phyloP scores from a whole-genome alignment of 2,888 invertebrate genomes.

The Polydrusus tereticollis region DNA sequence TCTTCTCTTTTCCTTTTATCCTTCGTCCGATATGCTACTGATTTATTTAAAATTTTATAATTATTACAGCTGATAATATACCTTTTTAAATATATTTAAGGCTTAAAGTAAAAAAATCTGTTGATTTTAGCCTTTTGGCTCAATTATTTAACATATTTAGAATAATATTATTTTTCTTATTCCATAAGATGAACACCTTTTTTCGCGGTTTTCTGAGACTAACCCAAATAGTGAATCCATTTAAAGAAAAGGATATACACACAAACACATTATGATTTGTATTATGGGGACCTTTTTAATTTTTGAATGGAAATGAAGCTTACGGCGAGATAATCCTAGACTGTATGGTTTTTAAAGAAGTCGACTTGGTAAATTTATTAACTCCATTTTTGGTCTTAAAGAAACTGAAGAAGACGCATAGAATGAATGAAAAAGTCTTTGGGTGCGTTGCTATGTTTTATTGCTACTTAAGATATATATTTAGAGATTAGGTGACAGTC shows the following conservation, averaged over 20 bases:
- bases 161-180: too few species aligned
- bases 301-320: slow-evolving; percentile 39
- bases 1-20: too few species aligned
- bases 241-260: slow-evolving; percentile 56
- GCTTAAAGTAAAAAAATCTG: too few species aligned
- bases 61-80: too few species aligned
- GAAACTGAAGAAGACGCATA: slow-evolving; percentile 11
- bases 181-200: too few species aligned
- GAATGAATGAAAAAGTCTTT: slow-evolving; percentile 5
- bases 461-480: slow-evolving; percentile 19
- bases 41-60: too few species aligned
- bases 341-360: slow-evolving; percentile 44
- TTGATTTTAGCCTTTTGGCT: too few species aligned
- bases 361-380: slow-evolving; percentile 42
- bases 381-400: slow-evolving; percentile 27
- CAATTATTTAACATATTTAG: too few species aligned
- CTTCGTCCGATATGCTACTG: too few species aligned
- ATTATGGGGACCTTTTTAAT: slow-evolving; percentile 47
- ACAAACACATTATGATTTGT: slow-evolving; percentile 60
- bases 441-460: background rate
- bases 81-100: too few species aligned
- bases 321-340: slow-evolving; percentile 40
- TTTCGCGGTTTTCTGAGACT: too few species aligned
- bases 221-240: slow-evolving; percentile 55
- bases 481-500: slow-evolving; percentile 17